Base-by-base conservation (phyloP, 1,140 invertebrate genomes). In the Macrosteles quadrilineatus region DNA sequence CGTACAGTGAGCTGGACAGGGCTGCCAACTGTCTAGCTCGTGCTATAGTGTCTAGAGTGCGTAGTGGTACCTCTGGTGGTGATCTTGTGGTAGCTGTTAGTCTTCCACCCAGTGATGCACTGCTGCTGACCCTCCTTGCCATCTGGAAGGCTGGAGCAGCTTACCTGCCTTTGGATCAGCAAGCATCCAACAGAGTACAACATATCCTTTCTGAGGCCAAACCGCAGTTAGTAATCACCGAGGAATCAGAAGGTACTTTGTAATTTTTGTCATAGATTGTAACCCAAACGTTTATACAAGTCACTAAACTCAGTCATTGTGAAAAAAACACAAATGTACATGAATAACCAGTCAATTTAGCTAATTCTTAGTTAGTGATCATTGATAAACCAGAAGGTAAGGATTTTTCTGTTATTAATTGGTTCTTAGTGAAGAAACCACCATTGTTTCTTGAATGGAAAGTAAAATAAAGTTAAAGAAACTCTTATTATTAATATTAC, bases 131-230 rank as follows among this genome's bases (percentile, higher is more conserved):
- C 0, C 79, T 96, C 25, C 77, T 95, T 67, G 87, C 90, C 12
- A 88, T 92, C 50, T 87, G 91, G 84, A 96, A 95, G 83, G 82
- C 88, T 0, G 92, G 92, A 0, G 90, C 89, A 50, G 89, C 91
- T 0, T 96, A 95, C 79, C 78, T 96, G 32, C 93, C 93, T 0
- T 81, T 95, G 66, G 92, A 95, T 77, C 85, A 87, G 0, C 86
- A 85, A 57, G 93, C 93, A 75, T 92, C 93, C 0, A 84, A 86
- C 21, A 85, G 93, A 71, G 84, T 94, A 6, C 83, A 87, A 27
- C 91, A 94, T 76, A 94, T 95, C 67, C 78, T 94, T 9, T 80
- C 85, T 27, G 93, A 95, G 76, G 84, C 91, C 0, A 83, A 88
- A 71, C 92, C 93, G 0, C 81, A 86, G 0, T 77, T 92, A 27